Percentiles rank a stretch among this genome's conserved stretches.
Conservation (phyloP, 2,113 vertebrate species). For the Leptosomus discolor region DNA sequence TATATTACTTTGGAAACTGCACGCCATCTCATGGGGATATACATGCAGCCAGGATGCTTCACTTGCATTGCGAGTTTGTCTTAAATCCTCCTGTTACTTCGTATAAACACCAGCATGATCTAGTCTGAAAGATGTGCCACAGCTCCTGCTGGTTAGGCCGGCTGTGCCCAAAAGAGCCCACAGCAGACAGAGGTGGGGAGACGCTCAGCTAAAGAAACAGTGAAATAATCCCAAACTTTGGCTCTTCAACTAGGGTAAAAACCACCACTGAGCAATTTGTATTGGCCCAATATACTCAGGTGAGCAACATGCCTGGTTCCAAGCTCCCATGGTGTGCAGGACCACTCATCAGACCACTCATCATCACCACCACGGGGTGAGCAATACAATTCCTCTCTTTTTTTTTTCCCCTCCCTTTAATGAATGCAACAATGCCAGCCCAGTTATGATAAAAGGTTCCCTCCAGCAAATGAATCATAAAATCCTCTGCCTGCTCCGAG, state of each 20-base stretch:
- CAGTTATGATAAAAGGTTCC: background rate
- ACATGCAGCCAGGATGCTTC: background rate
- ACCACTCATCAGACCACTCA: background rate
- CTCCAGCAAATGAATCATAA: background rate
- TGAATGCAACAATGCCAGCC: conserved; percentile 13
- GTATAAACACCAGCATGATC: background rate
- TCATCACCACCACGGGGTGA: no score
- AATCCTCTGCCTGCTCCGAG: background rate
- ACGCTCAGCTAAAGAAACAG: background rate
- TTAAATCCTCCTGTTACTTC: background rate
- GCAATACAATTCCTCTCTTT: background rate
- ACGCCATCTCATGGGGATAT: background rate
- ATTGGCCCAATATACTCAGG: background rate
- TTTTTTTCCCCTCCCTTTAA: background rate
- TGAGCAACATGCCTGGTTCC: background rate
- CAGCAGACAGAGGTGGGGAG: background rate
- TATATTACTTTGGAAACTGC: background rate
- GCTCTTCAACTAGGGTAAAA: background rate
- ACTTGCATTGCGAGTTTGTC: background rate
- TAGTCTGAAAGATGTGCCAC: background rate
- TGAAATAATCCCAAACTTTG: background rate
- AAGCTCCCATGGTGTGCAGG: fast-evolving
- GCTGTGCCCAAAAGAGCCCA: background rate
- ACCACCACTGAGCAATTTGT: background rate
- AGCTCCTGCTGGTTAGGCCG: background rate